These are phyloP conservation scores for Horisme vitalbata DNA, from an alignment of 2,888 invertebrate genomes.

Conservation along the genomic window DNA sequence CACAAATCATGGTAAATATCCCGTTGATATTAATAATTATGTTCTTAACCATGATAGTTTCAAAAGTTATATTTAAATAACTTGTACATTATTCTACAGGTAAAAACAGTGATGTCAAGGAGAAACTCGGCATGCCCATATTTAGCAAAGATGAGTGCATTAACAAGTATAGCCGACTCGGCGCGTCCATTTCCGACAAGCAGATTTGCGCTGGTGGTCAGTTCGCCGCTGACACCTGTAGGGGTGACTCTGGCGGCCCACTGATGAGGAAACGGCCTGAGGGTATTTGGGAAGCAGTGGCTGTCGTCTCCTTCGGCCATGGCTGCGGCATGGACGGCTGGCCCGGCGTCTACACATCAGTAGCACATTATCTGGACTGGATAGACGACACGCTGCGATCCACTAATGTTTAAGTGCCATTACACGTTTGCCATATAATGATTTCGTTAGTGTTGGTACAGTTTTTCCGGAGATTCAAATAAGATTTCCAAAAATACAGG, in stretches of 20 bases:
- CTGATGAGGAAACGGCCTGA: slow-evolving; percentile 83
- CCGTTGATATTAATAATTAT: no score
- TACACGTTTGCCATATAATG: slow-evolving; percentile 8
- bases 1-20: no score
- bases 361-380: slow-evolving; percentile 85
- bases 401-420: slow-evolving; percentile 46
- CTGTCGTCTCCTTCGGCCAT: slow-evolving; percentile 87
- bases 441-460: slow-evolving; percentile 7
- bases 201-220: slow-evolving; percentile 89
- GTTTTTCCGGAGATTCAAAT: not conserved
- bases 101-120: slow-evolving; percentile 81
- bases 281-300: slow-evolving; percentile 82
- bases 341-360: slow-evolving; percentile 87
- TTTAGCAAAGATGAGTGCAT: slow-evolving; percentile 79
- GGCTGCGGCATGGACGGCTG: slow-evolving; percentile 85
- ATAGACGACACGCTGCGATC: slow-evolving; percentile 67
- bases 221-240: slow-evolving; percentile 87
- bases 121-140: slow-evolving; percentile 84
- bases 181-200: slow-evolving; percentile 73
- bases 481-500: not conserved
- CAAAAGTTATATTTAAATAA: no score
- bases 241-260: slow-evolving; percentile 90
- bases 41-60: no score
- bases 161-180: slow-evolving; percentile 71
- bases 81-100: slow-evolving; percentile 49